Evolutionary conservation across 2,888 invertebrate species (phyloP).

Genomic region (Dryomyza anilis): DNA sequence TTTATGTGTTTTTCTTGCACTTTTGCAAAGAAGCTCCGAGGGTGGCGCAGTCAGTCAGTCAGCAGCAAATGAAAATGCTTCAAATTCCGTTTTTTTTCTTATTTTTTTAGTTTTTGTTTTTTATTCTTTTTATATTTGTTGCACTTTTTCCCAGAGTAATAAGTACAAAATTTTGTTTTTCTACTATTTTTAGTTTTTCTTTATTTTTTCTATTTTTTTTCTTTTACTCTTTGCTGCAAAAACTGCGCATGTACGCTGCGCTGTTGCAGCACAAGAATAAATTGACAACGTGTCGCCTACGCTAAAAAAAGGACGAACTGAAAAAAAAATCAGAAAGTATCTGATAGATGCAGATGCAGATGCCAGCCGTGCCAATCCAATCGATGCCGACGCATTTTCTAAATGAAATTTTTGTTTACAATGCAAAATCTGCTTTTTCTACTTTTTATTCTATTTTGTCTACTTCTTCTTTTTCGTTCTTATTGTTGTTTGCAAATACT

Average conservation of each 20-base stretch:
- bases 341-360: constrained; percentile 2
- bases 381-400: constrained; percentile 20
- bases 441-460: constrained; percentile 2
- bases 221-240: constrained; percentile 36
- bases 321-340: constrained; percentile 27
- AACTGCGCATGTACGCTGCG: constrained; percentile 51
- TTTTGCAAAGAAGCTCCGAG: not conserved
- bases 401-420: constrained; percentile 27
- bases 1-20: too few relatives aligned
- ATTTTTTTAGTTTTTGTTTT: constrained; percentile 43
- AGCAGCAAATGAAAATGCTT: constrained; percentile 58
- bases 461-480: too few relatives aligned
- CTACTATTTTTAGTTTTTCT: constrained; percentile 25
- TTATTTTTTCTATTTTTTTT: constrained; percentile 10
- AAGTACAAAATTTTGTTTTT: constrained; percentile 19
- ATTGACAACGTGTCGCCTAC: constrained; percentile 28
- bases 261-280: constrained; percentile 8
- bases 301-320: constrained; percentile 30
- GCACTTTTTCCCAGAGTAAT: constrained; percentile 45
- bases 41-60: not conserved
- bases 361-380: not conserved
- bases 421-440: constrained; percentile 11
- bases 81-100: constrained; percentile 54
- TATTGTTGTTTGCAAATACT: too few relatives aligned
- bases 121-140: constrained; percentile 43